phyloP scores from a whole-genome alignment of 2,888 invertebrate species.

The Catocala fraxini region DNA sequence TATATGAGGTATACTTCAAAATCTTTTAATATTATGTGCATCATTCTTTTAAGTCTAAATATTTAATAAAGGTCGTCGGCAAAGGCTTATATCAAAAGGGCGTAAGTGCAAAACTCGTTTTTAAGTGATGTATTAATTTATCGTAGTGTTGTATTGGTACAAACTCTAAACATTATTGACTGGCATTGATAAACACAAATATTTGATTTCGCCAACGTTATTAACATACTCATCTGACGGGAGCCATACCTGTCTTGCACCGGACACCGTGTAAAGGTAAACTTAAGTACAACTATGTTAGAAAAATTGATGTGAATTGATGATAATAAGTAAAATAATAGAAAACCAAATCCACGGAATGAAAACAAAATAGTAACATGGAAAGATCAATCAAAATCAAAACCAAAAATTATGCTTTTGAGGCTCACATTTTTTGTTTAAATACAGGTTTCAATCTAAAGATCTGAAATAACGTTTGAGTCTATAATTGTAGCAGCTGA shows the following conservation, averaged over 20 bases:
- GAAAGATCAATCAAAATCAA: no score
- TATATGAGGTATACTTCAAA: no score
- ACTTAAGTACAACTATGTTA: not conserved
- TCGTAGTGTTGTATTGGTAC: constrained; percentile 10
- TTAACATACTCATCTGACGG: constrained; percentile 63
- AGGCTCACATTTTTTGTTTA: no score
- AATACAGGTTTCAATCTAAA: no score
- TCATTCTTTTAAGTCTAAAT: not conserved
- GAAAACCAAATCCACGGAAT: no score
- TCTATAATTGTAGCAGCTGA: no score
- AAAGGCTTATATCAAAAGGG: constrained; percentile 1
- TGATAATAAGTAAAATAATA: no score
- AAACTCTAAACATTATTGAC: constrained; percentile 55
- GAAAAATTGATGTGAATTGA: no score
- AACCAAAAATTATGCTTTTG: no score
- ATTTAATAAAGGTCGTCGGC: not conserved
- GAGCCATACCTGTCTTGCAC: constrained; percentile 44
- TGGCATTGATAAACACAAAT: constrained; percentile 64
- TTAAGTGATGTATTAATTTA: constrained; percentile 14
- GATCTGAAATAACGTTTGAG: no score
- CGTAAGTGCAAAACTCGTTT: constrained; percentile 12
- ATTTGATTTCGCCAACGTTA: constrained; percentile 66
- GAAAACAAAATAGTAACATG: no score
- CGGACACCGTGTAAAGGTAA: constrained; percentile 32
- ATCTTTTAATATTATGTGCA: no score